Evolutionary conservation across 1,140 invertebrate genomes (phyloP).

Genomic region (Macrobrachium nipponense): DNA sequence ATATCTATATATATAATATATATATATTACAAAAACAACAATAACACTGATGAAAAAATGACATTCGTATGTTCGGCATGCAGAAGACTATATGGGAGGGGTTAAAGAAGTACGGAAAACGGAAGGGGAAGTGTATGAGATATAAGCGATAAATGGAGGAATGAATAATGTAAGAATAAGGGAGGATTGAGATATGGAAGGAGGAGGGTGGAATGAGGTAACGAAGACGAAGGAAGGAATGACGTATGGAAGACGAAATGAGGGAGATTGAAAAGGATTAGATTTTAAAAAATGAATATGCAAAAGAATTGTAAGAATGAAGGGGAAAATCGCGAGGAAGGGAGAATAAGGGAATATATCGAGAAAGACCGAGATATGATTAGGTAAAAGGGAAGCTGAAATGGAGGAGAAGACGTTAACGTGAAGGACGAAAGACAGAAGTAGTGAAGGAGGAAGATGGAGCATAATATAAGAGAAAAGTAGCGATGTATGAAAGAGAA

Average conservation of each 20-base stretch:
- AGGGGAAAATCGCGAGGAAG: not conserved
- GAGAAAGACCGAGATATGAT: not conserved
- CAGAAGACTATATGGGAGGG: slow-evolving; percentile 1
- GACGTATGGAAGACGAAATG: not conserved
- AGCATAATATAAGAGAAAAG: not conserved
- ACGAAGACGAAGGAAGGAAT: not conserved
- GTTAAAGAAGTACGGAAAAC: slow-evolving; percentile 3
- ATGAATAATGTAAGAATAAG: not conserved
- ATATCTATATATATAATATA: not conserved
- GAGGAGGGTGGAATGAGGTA: not conserved
- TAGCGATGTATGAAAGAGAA: not conserved
- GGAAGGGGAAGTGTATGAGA: not conserved
- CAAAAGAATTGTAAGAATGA: not conserved
- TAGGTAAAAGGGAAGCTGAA: not conserved
- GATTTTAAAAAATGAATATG: not conserved
- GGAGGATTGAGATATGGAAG: not conserved
- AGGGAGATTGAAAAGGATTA: slow-evolving; percentile 1
- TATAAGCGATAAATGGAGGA: not conserved
- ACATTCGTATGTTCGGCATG: too few relatives aligned
- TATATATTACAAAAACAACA: not conserved
- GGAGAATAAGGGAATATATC: not conserved
- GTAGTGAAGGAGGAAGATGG: not conserved
- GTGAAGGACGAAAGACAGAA: not conserved
- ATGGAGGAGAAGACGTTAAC: not conserved
- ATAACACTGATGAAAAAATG: not conserved